A percentile compares a stretch with the other conserved stretches of the same genome.
These are phyloP conservation scores for Anguilla anguilla DNA, from an alignment of 2,797 vertebrate species.

Conservation along the genomic window DNA sequence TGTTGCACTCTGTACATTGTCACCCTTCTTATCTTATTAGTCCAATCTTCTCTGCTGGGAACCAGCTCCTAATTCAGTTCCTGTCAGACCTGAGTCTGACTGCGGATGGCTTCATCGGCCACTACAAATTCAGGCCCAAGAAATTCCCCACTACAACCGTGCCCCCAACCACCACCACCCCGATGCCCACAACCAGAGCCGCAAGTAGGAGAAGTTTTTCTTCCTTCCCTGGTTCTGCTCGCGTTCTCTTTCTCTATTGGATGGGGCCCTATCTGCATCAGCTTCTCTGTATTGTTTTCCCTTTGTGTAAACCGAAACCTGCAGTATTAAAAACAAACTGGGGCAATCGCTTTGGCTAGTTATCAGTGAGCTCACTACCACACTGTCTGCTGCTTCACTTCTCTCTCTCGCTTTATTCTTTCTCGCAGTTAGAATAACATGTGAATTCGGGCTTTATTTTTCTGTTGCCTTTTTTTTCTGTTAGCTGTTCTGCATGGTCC, in stretches of 20 bases:
- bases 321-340: background rate
- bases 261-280: background rate
- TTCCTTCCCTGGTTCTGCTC: background rate
- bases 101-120: constrained; percentile 95
- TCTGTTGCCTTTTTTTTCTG: constrained; percentile 36
- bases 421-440: constrained; percentile 47
- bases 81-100: constrained; percentile 96
- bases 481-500: background rate
- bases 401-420: constrained; percentile 24
- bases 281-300: constrained; percentile 47
- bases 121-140: constrained; percentile 97
- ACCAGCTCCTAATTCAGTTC: constrained; percentile 95
- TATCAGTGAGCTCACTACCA: constrained; percentile 48
- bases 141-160: constrained; percentile 80
- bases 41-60: constrained; percentile 90
- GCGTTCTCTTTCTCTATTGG: background rate
- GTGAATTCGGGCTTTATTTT: constrained; percentile 42
- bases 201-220: constrained; percentile 69
- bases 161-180: constrained; percentile 71
- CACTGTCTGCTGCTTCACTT: constrained; percentile 38
- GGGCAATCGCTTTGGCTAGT: constrained; percentile 39
- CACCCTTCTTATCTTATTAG: constrained; percentile 64
- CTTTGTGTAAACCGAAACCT: constrained; percentile 40
- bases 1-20: background rate
- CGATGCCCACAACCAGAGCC: constrained; percentile 77